Conservation (phyloP, 1,140 invertebrate species). For the Idris sp. region DNA sequence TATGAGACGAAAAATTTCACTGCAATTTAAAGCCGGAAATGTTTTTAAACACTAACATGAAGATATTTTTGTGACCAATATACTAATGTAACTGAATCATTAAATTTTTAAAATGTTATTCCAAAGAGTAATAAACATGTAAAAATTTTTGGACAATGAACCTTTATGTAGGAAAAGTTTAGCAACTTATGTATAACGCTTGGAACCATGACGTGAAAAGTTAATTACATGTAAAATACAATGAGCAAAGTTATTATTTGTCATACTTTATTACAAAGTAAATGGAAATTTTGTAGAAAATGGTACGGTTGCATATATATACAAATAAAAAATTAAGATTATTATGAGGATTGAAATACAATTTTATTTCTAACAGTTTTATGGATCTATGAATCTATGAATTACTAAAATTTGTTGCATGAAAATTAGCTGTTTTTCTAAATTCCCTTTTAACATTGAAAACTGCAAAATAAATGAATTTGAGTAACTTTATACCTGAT, state of each 20-base stretch:
- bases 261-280: conserved; percentile 8
- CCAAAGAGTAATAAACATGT: conserved; percentile 17
- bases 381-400: no score
- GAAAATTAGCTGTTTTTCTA: no score
- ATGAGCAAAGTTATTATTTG: conserved; percentile 11
- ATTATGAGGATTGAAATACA: no score
- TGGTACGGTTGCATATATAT: no score
- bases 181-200: conserved; percentile 10
- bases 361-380: no score
- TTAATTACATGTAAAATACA: conserved; percentile 29
- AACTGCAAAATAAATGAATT: no score
- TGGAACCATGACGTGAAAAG: conserved; percentile 1
- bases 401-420: no score
- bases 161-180: conserved; percentile 28
- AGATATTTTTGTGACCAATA: no score
- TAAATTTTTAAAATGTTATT: conserved; percentile 19
- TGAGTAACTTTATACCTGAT: no score
- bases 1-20: conserved; percentile 19
- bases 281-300: no score
- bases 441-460: no score
- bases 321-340: no score
- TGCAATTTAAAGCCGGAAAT: conserved; percentile 10
- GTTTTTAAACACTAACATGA: conserved; percentile 14
- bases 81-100: not conserved
- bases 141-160: conserved; percentile 15